Evolutionary conservation across 2,888 invertebrate species (phyloP).

Genomic region (Drosophila prostipennis): DNA sequence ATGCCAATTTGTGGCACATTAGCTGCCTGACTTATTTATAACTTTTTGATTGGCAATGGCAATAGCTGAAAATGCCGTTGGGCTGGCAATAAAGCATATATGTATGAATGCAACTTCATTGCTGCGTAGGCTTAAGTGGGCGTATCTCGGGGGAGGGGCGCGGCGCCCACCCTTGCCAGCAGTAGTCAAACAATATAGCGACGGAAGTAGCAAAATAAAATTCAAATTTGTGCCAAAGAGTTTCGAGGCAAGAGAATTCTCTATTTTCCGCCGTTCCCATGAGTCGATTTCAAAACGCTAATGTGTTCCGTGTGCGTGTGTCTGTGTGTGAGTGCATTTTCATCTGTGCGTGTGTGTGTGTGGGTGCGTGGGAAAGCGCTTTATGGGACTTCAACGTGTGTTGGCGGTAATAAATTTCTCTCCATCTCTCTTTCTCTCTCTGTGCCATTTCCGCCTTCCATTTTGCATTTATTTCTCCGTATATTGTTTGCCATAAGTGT

Average conservation of each 20-base stretch:
- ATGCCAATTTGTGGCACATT: slow-evolving; percentile 68
- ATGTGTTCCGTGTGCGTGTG: slow-evolving; percentile 49
- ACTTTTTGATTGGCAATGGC: slow-evolving; percentile 60
- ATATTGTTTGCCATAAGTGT: slow-evolving; percentile 31
- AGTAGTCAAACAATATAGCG: slow-evolving; percentile 69
- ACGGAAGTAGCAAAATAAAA: slow-evolving; percentile 80
- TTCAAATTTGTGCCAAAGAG: slow-evolving; percentile 80
- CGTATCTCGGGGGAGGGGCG: neutral
- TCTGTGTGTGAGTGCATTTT: slow-evolving; percentile 3
- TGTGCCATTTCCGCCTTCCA: slow-evolving; percentile 55
- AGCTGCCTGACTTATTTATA: slow-evolving; percentile 67
- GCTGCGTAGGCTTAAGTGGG: slow-evolving; percentile 18
- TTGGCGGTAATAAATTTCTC: slow-evolving; percentile 63
- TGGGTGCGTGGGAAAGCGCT: slow-evolving; percentile 44
- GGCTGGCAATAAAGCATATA: slow-evolving; percentile 54
- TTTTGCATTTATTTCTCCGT: slow-evolving; percentile 63
- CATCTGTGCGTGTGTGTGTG: slow-evolving; percentile 13
- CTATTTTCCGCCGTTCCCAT: slow-evolving; percentile 12
- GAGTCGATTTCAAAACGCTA: slow-evolving; percentile 70
- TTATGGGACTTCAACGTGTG: slow-evolving; percentile 53
- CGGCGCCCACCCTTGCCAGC: slow-evolving; percentile 17
- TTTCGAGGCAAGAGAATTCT: slow-evolving; percentile 61
- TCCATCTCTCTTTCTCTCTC: slow-evolving; percentile 15
- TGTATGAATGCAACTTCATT: slow-evolving; percentile 28
- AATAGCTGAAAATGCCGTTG: slow-evolving; percentile 50